Conservation (phyloP, 2,113 vertebrate genomes). For the Micromys minutus region DNA sequence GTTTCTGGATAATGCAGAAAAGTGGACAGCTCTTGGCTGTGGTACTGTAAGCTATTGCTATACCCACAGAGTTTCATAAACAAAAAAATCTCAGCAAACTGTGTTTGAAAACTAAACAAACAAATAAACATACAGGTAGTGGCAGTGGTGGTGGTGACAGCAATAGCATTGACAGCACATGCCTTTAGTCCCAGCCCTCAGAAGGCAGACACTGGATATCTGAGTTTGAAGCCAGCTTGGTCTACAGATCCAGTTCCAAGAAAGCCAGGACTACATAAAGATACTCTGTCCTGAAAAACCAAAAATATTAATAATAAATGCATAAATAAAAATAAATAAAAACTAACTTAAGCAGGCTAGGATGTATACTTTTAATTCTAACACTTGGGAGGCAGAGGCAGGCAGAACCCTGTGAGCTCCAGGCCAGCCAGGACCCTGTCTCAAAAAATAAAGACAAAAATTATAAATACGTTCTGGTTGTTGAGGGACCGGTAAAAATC, state of each 20-base stretch:
- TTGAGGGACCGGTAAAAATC: background rate
- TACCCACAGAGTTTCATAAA: background rate
- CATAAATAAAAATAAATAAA: background rate
- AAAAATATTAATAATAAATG: background rate
- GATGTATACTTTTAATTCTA: background rate
- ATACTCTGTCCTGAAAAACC: background rate
- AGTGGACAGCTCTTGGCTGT: no score
- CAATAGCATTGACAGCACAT: no score
- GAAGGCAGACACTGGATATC: background rate
- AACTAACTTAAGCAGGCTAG: background rate
- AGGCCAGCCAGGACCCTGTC: background rate
- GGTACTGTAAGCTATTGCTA: background rate
- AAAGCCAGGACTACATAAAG: background rate
- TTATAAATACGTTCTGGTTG: background rate
- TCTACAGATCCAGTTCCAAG: background rate
- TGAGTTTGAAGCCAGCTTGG: background rate
- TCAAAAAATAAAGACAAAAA: background rate
- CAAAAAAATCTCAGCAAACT: background rate
- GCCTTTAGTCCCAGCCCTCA: background rate
- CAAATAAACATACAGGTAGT: background rate
- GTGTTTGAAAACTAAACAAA: background rate
- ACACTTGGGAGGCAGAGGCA: background rate
- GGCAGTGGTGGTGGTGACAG: background rate
- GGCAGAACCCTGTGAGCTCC: background rate
- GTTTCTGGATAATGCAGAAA: background rate